Evolutionary conservation across 2,797 vertebrate genomes (phyloP), one percentile per base, ranked within the genome.

Genomic region (Epinephelus awoara): DNA sequence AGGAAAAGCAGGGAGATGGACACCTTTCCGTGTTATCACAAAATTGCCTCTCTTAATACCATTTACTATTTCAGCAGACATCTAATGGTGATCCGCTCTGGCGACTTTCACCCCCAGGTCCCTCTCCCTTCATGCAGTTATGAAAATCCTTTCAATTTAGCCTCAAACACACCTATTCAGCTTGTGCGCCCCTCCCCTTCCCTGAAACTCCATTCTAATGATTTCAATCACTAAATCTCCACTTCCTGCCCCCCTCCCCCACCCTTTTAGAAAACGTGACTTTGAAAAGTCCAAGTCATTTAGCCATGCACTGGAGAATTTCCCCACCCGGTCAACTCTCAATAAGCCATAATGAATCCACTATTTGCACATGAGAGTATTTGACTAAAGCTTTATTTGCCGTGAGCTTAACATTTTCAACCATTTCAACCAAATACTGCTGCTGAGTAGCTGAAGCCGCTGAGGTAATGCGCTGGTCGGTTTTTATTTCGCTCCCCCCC

Each of bases 271-370:
- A 87, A 89, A 85, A 57, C 61, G 49, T 87, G 91, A 89, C 84
- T 91, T 92, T 85, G 82, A 88, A 88, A 92, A 89, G 89, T 91
- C 84, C 77, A 71, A 86, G 63, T 89, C 82, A 83, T 85, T 92
- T 92, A 89, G 78, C 66, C 66, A 7, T 56, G 72, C 61, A 38
- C 51, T 27, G 75, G 65, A 82, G 88, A 87, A 84, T 86, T 83
- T 78, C 77, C 67, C 75, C 80, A 82, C 74, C 50, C 44, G 17
- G 82, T 83, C 77, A 80, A 56, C 77, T 75, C 84, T 89, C 83
- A 85, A 75, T 80, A 79, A 88, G 85, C 79, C 47, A 55, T 90
- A 90, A 92, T 90, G 85, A 92, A 85, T 78, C 74, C 65, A 55
- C 72, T 89, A 80, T 93, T 93, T 91, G 87, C 89, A 79, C 89